phyloP scores from a whole-genome alignment of 2,797 vertebrate species.

The Heliangelus exortis region DNA sequence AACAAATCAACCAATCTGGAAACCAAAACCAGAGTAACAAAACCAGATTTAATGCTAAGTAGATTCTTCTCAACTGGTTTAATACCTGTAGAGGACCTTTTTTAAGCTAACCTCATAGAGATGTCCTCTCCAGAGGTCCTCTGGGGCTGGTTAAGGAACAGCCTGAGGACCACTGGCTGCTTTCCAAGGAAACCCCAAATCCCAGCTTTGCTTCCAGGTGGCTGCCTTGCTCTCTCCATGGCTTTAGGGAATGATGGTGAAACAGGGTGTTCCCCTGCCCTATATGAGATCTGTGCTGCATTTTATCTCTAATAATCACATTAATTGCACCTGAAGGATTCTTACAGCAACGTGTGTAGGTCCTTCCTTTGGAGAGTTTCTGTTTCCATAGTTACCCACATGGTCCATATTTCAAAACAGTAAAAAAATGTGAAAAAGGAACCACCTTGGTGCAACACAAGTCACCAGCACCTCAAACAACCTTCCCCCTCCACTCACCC shows the following conservation, averaged over 20 bases:
- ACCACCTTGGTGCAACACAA: constrained; percentile 25
- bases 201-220: fast-evolving
- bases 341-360: not conserved
- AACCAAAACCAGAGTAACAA: not conserved
- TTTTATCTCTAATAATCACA: constrained; percentile 35
- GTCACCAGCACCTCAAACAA: not conserved
- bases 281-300: not conserved
- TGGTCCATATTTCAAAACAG: constrained; percentile 47
- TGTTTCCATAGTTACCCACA: constrained; percentile 78
- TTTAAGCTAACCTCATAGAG: fast-evolving
- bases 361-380: constrained; percentile 57
- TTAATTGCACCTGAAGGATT: not conserved
- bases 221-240: not conserved
- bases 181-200: not conserved
- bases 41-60: fast-evolving
- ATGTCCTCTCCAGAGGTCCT: not conserved
- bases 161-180: fast-evolving
- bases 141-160: fast-evolving
- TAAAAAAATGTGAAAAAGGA: constrained; percentile 69
- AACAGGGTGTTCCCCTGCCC: not conserved
- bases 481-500: not conserved
- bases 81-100: not conserved
- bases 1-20: not conserved
- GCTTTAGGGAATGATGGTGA: not conserved
- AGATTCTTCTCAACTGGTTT: not conserved